Evolutionary conservation across 2,888 invertebrate species (phyloP).

Genomic region (Megalurothrips usitatus): DNA sequence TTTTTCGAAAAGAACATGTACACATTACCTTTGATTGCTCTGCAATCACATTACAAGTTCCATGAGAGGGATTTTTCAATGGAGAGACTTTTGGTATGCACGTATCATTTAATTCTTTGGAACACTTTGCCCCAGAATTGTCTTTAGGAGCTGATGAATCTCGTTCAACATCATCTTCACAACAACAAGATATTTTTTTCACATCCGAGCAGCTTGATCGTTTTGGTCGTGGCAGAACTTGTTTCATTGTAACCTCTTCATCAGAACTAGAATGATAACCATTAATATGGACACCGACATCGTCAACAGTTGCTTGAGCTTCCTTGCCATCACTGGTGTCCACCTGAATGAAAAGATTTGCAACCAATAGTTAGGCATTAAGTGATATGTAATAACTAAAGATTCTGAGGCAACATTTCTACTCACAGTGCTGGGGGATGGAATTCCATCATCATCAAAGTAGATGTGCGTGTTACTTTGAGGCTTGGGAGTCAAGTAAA

Average conservation of each 20-base stretch:
- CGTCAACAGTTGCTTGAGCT: constrained; percentile 6
- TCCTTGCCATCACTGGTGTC: background rate
- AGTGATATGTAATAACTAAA: background rate
- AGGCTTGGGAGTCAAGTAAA: constrained; percentile 50
- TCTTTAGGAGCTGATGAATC: too few species aligned
- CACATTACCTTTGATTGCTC: background rate
- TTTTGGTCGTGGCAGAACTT: background rate
- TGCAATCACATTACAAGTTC: background rate
- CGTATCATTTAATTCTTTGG: too few species aligned
- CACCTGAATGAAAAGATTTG: background rate
- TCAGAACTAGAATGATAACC: constrained; percentile 33
- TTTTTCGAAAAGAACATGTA: background rate
- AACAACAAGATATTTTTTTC: background rate
- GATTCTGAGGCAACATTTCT: background rate
- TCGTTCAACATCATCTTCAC: background rate
- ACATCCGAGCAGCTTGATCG: background rate
- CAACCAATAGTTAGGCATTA: background rate
- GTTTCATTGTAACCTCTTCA: constrained; percentile 29
- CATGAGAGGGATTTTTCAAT: too few species aligned
- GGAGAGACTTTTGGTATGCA: too few species aligned
- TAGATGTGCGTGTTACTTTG: constrained; percentile 56
- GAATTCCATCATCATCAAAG: constrained; percentile 64
- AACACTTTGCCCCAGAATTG: too few species aligned
- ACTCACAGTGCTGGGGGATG: constrained; percentile 37
- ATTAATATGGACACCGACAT: background rate